Evolutionary conservation across 2,797 vertebrate species (phyloP), one percentile per base, ranked within the genome.

Genomic region (Menidia menidia): DNA sequence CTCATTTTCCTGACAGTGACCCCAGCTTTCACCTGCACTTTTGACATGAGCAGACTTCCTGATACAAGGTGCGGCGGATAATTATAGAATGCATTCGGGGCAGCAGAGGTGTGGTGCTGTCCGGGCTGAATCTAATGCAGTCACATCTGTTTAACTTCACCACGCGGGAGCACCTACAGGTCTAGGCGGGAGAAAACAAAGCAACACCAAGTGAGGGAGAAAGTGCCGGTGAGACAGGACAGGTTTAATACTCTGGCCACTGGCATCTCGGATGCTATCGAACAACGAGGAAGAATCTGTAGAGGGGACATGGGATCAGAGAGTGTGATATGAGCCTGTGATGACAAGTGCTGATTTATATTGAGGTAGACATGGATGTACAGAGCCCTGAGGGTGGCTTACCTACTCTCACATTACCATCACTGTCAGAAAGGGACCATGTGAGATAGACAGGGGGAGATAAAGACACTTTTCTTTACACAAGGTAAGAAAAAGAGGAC

Each of bases 321-420:
- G 86, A 53, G 75, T 88, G 93, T 92, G 90, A 93, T 93, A 94
- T 94, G 93, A 93, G 92, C 77, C 81, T 84, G 84, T 72, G 90
- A 93, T 94, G 94, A 94, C 93, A 94, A 85, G 91, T 87, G 89
- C 89, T 94, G 94, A 95, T 92, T 92, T 93, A 87, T 89, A 94
- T 94, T 90, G 77, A 88, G 87, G 78, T 80, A 75, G 93, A 94
- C 92, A 33, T 84, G 86, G 90, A 91, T 86, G 89, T 90, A 92
- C 84, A 81, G 85, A 84, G 86, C 87, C 93, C 90, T 43, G 81
- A 83, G 93, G 93, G 87, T 60, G 70, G 75, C 83, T 92, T 90
- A 94, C 90, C 92, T 90, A 91, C 87, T 87, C 87, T 86, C 88
- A 75, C 84, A 92, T 94, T 93, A 94, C 73, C 84, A 60, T 95